Evolutionary conservation across 2,113 vertebrate species (phyloP).

Genomic region (Cyanoderma ruficeps): DNA sequence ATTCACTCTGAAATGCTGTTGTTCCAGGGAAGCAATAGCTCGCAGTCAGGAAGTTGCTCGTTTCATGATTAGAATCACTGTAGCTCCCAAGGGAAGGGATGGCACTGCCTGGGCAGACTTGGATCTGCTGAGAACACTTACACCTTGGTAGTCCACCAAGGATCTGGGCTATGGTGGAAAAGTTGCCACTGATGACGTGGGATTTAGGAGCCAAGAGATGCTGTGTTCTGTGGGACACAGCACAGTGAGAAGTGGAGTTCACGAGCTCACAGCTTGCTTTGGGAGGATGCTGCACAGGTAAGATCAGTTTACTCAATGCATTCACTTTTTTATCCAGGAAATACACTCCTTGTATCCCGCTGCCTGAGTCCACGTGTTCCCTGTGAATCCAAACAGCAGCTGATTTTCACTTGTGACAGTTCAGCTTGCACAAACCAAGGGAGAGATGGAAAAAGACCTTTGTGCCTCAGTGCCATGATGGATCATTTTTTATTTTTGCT

Average conservation of each 20-base stretch:
- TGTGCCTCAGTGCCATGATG: not conserved
- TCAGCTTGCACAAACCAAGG: not conserved
- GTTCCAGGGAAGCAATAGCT: slow-evolving; percentile 10
- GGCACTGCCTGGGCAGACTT: not conserved
- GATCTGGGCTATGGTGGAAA: not conserved
- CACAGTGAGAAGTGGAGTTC: not conserved
- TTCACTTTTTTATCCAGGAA: not conserved
- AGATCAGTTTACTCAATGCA: not conserved
- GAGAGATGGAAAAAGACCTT: not conserved
- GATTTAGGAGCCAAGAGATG: not conserved
- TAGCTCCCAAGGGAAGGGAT: not conserved
- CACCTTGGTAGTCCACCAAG: not conserved
- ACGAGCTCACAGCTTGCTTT: not conserved
- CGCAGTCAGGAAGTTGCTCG: not conserved
- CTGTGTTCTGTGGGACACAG: not conserved
- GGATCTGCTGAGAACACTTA: not conserved
- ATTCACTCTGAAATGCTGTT: not conserved
- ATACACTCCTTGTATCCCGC: not conserved
- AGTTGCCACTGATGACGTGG: not conserved
- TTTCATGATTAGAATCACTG: not conserved
- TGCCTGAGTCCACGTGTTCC: not conserved
- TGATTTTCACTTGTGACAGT: not conserved
- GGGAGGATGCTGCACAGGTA: not conserved
- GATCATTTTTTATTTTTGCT: slow-evolving; percentile 13
- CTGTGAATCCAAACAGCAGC: not conserved